Conservation (phyloP, 2,113 vertebrate species). For the Petroica traversi region DNA sequence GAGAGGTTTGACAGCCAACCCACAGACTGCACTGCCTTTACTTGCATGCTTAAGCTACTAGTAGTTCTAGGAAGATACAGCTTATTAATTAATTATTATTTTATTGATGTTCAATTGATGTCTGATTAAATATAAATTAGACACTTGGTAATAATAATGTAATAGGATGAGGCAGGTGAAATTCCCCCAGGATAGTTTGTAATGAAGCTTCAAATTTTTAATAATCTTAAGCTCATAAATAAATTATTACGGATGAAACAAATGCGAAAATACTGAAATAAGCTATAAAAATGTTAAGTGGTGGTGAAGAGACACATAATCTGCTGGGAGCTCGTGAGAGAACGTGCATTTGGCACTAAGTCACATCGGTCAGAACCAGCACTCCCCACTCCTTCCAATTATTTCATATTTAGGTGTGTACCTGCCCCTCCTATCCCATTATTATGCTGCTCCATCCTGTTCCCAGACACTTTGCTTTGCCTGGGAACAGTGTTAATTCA, state of each 20-base stretch:
- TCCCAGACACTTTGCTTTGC: neutral
- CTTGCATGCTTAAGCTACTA: neutral
- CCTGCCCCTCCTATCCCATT: neutral
- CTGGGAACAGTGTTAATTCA: constrained; percentile 20
- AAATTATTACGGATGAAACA: constrained; percentile 19
- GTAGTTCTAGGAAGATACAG: neutral
- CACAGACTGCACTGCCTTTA: neutral
- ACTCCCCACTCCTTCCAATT: neutral
- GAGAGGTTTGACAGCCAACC: neutral
- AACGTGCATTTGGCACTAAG: neutral
- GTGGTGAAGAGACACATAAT: neutral
- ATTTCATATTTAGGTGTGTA: neutral
- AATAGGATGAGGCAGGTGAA: constrained; percentile 7
- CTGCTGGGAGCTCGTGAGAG: neutral
- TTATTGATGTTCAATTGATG: constrained; percentile 55
- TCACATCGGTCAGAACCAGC: neutral
- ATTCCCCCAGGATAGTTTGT: constrained; percentile 27
- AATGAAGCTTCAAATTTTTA: constrained; percentile 52
- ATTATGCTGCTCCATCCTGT: neutral
- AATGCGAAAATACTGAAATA: neutral
- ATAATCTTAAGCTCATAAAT: constrained; percentile 51
- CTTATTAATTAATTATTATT: constrained; percentile 52
- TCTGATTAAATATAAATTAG: constrained; percentile 60
- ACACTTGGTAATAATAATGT: constrained; percentile 60
- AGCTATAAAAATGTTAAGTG: neutral